phyloP scores from a whole-genome alignment of 2,113 vertebrate species.

The Neodontobutis hainanensis region DNA sequence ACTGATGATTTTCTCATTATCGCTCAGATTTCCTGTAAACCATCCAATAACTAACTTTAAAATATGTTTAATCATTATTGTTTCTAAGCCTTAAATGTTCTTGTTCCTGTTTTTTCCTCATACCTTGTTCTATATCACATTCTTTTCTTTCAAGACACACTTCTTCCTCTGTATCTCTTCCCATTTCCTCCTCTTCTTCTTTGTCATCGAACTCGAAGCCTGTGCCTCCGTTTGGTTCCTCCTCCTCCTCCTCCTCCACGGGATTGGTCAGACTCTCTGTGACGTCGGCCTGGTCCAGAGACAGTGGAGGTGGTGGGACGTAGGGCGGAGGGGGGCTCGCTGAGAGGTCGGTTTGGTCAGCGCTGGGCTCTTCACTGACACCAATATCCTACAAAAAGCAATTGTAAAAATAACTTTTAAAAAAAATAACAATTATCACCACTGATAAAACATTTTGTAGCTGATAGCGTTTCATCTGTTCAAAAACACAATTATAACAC shows the following conservation, averaged over 20 bases:
- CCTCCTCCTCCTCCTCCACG: constrained; percentile 48
- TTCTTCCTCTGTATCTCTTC: background rate
- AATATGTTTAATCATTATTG: background rate
- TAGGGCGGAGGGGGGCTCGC: constrained; percentile 74
- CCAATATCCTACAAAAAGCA: constrained; percentile 68
- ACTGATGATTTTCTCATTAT: no score
- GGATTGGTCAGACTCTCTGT: constrained; percentile 60
- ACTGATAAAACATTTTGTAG: no score
- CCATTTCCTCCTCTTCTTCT: constrained; percentile 54
- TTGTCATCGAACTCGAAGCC: constrained; percentile 74
- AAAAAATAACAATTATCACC: no score
- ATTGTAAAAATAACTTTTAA: no score
- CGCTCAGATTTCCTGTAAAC: background rate
- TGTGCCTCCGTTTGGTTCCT: constrained; percentile 29
- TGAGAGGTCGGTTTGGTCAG: constrained; percentile 74
- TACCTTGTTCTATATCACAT: constrained; percentile 30
- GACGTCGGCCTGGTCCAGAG: constrained; percentile 67
- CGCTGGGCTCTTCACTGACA: constrained; percentile 71
- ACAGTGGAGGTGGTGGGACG: constrained; percentile 71
- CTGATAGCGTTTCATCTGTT: no score
- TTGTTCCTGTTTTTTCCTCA: background rate
- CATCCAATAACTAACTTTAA: background rate
- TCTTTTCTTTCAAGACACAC: constrained; percentile 23
- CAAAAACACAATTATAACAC: no score
- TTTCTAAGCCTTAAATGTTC: no score